A percentile compares a stretch with the other conserved stretches of the same genome.
Evolutionary conservation across 2,888 invertebrate genomes (phyloP).

Genomic region (Psylliodes chrysocephalus): DNA sequence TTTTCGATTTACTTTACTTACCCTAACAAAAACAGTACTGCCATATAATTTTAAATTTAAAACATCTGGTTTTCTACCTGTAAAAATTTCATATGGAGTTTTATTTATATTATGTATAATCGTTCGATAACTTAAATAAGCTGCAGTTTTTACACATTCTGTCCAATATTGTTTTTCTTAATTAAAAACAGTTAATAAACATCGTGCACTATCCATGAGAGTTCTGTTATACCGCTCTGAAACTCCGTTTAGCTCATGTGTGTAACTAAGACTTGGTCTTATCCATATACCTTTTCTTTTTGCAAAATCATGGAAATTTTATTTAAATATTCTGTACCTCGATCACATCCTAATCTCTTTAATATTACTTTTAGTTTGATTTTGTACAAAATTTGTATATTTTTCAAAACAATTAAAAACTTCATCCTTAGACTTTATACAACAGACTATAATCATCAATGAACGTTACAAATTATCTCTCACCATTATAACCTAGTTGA

Average conservation of each 20-base stretch:
- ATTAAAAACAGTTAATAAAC: conserved; percentile 22
- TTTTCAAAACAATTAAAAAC: too few species aligned
- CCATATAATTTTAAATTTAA: conserved; percentile 21
- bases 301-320: conserved; percentile 1
- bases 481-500: too few species aligned
- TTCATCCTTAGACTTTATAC: too few species aligned
- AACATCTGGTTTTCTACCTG: conserved; percentile 23
- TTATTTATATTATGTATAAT: conserved; percentile 9
- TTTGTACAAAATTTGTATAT: too few species aligned
- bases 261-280: conserved; percentile 20
- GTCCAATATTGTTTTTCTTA: conserved; percentile 22
- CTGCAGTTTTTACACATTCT: conserved; percentile 23
- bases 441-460: too few species aligned
- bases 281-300: conserved; percentile 18
- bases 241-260: conserved; percentile 25
- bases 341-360: conserved; percentile 18
- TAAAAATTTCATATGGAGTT: conserved; percentile 28
- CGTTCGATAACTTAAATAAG: conserved; percentile 19
- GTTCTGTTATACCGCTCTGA: conserved; percentile 26
- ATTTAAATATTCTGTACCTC: conserved; percentile 13
- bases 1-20: conserved; percentile 5
- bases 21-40: conserved; percentile 17
- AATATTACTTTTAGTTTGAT: too few species aligned
- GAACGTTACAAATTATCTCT: too few species aligned
- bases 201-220: conserved; percentile 26